Evolutionary conservation across 2,888 invertebrate species (phyloP), one percentile per base, ranked within the genome.

Genomic region (Vanessa cardui): DNA sequence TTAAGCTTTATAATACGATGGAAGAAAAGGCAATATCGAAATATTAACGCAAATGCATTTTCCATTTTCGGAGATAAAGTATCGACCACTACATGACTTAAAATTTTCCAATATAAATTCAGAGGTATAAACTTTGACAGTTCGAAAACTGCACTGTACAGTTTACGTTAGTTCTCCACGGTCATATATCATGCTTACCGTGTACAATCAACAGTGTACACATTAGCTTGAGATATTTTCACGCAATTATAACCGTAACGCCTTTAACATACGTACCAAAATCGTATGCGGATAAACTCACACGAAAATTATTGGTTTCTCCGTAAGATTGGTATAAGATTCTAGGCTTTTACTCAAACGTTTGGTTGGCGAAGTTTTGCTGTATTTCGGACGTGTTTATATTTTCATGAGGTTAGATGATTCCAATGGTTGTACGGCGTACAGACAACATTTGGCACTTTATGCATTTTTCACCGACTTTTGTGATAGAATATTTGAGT

Each of bases 101-200:
- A 31, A 67, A 71, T 72, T 72, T 72, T 65, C 50, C 65, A 72
- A 69, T 67, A 72, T 72, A 72, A 70, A 73, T 72, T 72, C 64
- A 62, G 68, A 61, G 72, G 66, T 73, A 72, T 70, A 73, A 70
- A 73, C 72, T 73, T 72, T 72, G 74, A 72, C 73, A 73, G 74
- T 73, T 64, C 69, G 76, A 78, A 78, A 81, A 83, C 81, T 80
- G 77, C 80, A 82, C 71, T 75, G 76, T 73, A 74, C 73, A 76
- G 75, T 76, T 75, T 75, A 73, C 73, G 65, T 54, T 54, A 54
- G 52, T 58, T 65, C 72, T 70, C 62, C 59, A 31, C 61, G 66
- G 62, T 65, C 68, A 56, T 73, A 70, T 69, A 72, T 72, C 68
- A 69, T 67, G 66, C 70, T 73, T 70, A 72, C 50, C 49, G 44